Evolutionary conservation across 2,113 vertebrate species (phyloP).

Genomic region (Rhinichthys klamathensis): DNA sequence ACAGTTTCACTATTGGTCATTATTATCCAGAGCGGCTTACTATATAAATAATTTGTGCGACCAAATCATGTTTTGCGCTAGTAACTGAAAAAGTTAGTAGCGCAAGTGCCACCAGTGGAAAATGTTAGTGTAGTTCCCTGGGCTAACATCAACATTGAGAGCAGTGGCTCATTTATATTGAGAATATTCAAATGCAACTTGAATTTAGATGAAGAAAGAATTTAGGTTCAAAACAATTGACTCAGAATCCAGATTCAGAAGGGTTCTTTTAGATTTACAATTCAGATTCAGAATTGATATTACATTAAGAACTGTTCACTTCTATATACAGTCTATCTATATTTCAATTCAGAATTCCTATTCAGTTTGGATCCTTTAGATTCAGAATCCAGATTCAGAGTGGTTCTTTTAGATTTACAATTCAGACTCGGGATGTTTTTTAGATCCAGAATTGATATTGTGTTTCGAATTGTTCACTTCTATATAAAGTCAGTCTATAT

Average conservation of each 20-base stretch:
- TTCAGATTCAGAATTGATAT: not conserved
- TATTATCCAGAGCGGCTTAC: no score
- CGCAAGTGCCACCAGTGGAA: no score
- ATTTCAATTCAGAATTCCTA: not conserved
- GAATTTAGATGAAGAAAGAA: not conserved
- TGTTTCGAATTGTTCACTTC: not conserved
- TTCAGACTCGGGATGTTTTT: not conserved
- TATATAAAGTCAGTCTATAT: not conserved
- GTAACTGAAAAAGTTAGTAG: no score
- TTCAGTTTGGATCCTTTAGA: not conserved
- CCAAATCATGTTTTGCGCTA: no score
- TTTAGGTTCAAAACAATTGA: not conserved
- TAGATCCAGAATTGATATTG: not conserved
- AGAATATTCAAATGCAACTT: not conserved
- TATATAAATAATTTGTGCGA: no score
- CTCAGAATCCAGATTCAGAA: not conserved
- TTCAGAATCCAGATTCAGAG: not conserved
- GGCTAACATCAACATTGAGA: conserved; percentile 36
- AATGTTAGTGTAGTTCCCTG: no score
- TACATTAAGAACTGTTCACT: no score
- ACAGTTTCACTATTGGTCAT: no score
- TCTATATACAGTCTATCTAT: not conserved
- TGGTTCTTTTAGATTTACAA: not conserved
- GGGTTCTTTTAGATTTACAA: not conserved
- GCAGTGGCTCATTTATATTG: not conserved